Percentiles rank a stretch among this genome's conserved stretches.
phyloP scores from a whole-genome alignment of 2,888 invertebrate genomes.

The Amiota communis region DNA sequence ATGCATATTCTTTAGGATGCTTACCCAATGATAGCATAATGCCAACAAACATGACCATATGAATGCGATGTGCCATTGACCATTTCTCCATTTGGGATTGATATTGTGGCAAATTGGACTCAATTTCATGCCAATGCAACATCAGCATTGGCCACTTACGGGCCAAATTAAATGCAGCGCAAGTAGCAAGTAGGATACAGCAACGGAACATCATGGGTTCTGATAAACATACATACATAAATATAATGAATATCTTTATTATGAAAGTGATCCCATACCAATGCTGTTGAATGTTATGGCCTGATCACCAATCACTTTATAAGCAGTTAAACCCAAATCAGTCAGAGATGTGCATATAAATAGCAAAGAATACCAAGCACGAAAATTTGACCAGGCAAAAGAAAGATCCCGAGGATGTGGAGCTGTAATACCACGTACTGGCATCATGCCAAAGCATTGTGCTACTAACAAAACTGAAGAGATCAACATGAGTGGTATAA shows the following conservation, averaged over 20 bases:
- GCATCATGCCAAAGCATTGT: constrained; percentile 75
- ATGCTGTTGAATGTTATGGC: constrained; percentile 66
- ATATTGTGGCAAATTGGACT: constrained; percentile 71
- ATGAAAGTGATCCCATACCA: constrained; percentile 48
- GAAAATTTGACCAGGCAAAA: constrained; percentile 68
- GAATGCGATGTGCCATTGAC: constrained; percentile 71
- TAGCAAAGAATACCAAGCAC: constrained; percentile 61
- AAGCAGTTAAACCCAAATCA: constrained; percentile 54
- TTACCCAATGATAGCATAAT: constrained; percentile 74
- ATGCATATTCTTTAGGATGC: constrained; percentile 29
- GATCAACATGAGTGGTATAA: background rate
- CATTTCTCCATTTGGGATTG: constrained; percentile 63
- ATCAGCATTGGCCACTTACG: constrained; percentile 75
- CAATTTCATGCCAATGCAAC: constrained; percentile 74
- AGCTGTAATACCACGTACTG: constrained; percentile 74
- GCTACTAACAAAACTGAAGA: constrained; percentile 70
- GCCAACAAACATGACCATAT: constrained; percentile 73
- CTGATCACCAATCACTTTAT: constrained; percentile 54
- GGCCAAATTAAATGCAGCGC: constrained; percentile 74
- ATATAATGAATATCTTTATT: background rate
- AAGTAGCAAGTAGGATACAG: constrained; percentile 57
- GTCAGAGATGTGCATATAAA: constrained; percentile 51
- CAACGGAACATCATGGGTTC: constrained; percentile 69
- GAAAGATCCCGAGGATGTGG: constrained; percentile 71
- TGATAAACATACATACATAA: constrained; percentile 28